Evolutionary conservation across 2,888 invertebrate species (phyloP), one percentile per base, ranked within the genome.

Genomic region (Pyrrhia umbra): DNA sequence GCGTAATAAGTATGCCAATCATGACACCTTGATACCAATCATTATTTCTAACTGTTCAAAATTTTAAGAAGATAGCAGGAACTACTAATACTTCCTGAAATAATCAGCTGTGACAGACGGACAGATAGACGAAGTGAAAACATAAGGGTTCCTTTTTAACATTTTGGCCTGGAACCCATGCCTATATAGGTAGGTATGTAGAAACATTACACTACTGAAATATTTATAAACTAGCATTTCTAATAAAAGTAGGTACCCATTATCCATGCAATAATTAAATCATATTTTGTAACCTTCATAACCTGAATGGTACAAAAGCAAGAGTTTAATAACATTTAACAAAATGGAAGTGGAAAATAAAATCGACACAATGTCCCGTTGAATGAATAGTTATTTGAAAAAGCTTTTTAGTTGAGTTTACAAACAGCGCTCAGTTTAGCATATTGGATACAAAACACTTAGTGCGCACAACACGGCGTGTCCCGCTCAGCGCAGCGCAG

Each of bases 361-460:
- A 55, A 54, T 42, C 6, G 1, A 27, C 34, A 50, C 40, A 52
- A 49, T 27, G 56, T 16, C 51, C 13, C 30, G 18, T 13, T 23
- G 13, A 56, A 45, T 54, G 40, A 68, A 52, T 57, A 50, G 43
- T 45, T 59, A 46, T 59, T 50, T 49, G 20, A 37, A 59, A 64
- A 57, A 46, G 25, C 43, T 68, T 68, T 63, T 40, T 10, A 52
- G 25, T 52, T 47, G 18, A 58, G 43, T 59, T 63, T 52, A 42
- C 49, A 49, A 60, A 54, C 42, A 60, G 27, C 18, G 10, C 45
- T 27, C 27, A 20, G 71, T 46, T 71, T 45, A 56, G 25, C 37
- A 45, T 73, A 59, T 18, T 47, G 47, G n/a, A 52, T 40, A 52
- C 23, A 39, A 50, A 55, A 65, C 51, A 60, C 23, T 66, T 42